Conservation (phyloP, 2,888 invertebrate species). For the Gari tellinella region DNA sequence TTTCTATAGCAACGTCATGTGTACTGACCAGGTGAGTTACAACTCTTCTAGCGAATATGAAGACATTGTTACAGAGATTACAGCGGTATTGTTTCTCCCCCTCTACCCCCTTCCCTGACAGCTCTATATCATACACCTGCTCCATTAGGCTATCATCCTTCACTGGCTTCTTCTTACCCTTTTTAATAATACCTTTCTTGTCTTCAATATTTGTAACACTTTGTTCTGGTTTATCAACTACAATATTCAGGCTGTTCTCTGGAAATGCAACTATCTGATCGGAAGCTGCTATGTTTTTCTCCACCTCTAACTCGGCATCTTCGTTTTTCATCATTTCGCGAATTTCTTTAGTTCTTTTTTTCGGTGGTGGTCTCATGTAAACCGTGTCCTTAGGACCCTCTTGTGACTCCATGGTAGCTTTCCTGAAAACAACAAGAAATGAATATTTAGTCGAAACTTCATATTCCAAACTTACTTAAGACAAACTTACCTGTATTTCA, state of each 20-base stretch:
- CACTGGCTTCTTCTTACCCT: conserved; percentile 11
- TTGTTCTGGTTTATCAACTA: no score
- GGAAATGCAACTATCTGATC: not conserved
- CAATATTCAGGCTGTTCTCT: no score
- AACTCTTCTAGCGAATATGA: conserved; percentile 71
- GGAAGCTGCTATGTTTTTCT: conserved; percentile 2
- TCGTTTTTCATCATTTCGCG: conserved; percentile 63
- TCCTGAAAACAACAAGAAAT: no score
- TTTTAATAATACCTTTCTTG: not conserved
- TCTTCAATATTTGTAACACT: not conserved
- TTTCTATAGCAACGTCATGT: conserved; percentile 65
- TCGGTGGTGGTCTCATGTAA: conserved; percentile 75
- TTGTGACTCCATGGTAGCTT: conserved; percentile 36
- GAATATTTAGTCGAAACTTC: no score
- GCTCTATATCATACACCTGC: conserved; percentile 51
- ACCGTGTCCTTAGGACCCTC: conserved; percentile 30
- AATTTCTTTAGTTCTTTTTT: conserved; percentile 77
- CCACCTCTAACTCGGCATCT: conserved; percentile 36
- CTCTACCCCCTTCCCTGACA: conserved; percentile 41
- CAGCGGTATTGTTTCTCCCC: conserved; percentile 64
- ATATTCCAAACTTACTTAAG: no score
- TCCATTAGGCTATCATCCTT: conserved; percentile 31
- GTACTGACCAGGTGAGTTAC: conserved; percentile 71
- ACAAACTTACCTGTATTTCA: no score
- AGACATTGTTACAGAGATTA: conserved; percentile 70